Base-by-base conservation (phyloP, 1,140 invertebrate species). In the Tetranychus urticae region DNA sequence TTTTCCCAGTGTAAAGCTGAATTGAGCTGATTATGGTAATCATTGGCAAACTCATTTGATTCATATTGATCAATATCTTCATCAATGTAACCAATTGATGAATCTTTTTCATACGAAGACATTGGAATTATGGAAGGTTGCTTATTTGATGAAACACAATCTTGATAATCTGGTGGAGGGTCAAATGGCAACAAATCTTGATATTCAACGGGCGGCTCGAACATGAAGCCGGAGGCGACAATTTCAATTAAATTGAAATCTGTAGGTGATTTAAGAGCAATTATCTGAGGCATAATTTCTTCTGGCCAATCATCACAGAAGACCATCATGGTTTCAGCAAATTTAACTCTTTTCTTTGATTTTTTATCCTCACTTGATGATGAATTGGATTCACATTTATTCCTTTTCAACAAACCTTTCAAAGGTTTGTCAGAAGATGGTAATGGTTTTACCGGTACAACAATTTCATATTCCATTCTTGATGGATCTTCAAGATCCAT, bases 131-230 rank as follows among this genome's bases (percentile, higher is more conserved):
- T 36, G 14, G 35, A 36, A 37, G 55, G 33, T n/a, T n/a, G 31
- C 23, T 52, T 52, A 36, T 56, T 56, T 10, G 14, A 14, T 2
- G 3, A 4, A 10, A 39, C 33, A 39, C 55, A 56, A 39, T 65
- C 64, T 8, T 63, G 58, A 56, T 65, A 65, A 60, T 65, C 64
- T 1, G 59, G 63, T 45, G 64, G 64, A 13, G 64, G 64, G 37
- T 65, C 64, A 37, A 64, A 64, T 8, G 63, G 47, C 2, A 65
- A 58, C 8, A 65, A 61, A 46, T 65, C 64, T 54, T 65, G 63
- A 58, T 65, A 65, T 48, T 65, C 64, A 48, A 55, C 64, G 37
- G 64, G 64, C 14, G 64, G 64, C 10, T 65, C 64, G 47, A 65
- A 65, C 64, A 65, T 65, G 47, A 56, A 65, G 12, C 56, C 46